phyloP scores from a whole-genome alignment of 2,888 invertebrate genomes.

The Chironomus riparius region DNA sequence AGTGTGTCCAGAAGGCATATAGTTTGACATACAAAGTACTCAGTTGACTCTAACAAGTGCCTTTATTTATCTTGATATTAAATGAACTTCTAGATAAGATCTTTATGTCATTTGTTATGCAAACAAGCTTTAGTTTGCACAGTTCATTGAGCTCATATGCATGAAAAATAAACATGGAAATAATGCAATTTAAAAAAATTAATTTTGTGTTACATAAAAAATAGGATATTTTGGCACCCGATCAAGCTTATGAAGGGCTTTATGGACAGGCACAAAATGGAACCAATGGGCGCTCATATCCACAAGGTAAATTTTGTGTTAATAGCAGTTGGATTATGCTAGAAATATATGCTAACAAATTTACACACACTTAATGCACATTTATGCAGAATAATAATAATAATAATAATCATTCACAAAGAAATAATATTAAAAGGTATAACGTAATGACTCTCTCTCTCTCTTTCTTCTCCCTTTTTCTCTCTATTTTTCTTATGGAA shows the following conservation, averaged over 20 bases:
- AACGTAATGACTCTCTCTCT: background rate
- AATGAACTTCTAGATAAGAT: too few relatives aligned
- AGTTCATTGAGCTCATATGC: constrained; percentile 28
- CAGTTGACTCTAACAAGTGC: too few relatives aligned
- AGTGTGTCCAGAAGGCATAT: too few relatives aligned
- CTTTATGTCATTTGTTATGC: too few relatives aligned
- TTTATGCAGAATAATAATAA: background rate
- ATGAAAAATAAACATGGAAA: constrained; percentile 28
- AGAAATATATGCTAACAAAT: constrained; percentile 26
- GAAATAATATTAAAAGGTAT: background rate
- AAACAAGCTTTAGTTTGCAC: too few relatives aligned
- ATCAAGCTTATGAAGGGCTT: constrained; percentile 88
- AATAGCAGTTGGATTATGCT: constrained; percentile 21
- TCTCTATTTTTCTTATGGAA: background rate
- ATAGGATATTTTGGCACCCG: constrained; percentile 85
- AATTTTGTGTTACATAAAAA: background rate
- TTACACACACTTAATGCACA: background rate
- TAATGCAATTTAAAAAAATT: constrained; percentile 15
- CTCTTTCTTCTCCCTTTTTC: background rate
- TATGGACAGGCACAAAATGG: constrained; percentile 63
- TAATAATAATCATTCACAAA: background rate
- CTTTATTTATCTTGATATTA: too few relatives aligned
- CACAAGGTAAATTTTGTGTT: constrained; percentile 62
- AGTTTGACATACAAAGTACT: too few relatives aligned
- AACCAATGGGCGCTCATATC: constrained; percentile 57